Evolutionary conservation across 1,140 invertebrate species (phyloP).

Genomic region (Macrobrachium nipponense): DNA sequence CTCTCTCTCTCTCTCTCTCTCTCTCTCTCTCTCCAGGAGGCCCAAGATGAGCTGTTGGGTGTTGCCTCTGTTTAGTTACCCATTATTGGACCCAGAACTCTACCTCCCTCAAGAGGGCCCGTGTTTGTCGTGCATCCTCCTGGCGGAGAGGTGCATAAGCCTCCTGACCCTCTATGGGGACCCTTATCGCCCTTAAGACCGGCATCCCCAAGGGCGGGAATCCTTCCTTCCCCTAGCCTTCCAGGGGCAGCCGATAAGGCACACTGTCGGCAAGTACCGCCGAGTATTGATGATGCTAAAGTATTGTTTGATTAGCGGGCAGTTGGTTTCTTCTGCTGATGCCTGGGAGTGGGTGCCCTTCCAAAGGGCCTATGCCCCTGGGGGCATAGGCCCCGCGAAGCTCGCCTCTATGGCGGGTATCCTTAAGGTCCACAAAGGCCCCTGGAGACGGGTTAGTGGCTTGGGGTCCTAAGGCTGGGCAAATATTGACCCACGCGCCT

Average conservation of each 20-base stretch:
- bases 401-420: constrained; percentile 7
- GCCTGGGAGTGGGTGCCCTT: constrained; percentile 9
- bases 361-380: neutral
- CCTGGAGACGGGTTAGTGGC: neutral
- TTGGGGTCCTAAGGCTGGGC: neutral
- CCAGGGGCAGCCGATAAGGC: neutral
- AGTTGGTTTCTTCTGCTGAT: constrained; percentile 36
- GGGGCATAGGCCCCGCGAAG: neutral
- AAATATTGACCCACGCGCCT: constrained; percentile 43
- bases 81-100: constrained; percentile 50
- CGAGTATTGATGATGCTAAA: constrained; percentile 49
- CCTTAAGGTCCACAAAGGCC: constrained; percentile 8
- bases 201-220: neutral
- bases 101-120: constrained; percentile 44
- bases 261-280: constrained; percentile 20
- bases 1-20: too few relatives aligned
- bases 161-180: neutral
- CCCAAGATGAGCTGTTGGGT: constrained; percentile 1
- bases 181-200: constrained; percentile 27
- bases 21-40: too few relatives aligned
- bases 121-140: constrained; percentile 37
- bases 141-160: constrained; percentile 1
- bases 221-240: neutral
- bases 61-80: constrained; percentile 45
- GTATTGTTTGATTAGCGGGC: constrained; percentile 51